phyloP scores from a whole-genome alignment of 2,888 invertebrate genomes.

The Pheosia gnoma region DNA sequence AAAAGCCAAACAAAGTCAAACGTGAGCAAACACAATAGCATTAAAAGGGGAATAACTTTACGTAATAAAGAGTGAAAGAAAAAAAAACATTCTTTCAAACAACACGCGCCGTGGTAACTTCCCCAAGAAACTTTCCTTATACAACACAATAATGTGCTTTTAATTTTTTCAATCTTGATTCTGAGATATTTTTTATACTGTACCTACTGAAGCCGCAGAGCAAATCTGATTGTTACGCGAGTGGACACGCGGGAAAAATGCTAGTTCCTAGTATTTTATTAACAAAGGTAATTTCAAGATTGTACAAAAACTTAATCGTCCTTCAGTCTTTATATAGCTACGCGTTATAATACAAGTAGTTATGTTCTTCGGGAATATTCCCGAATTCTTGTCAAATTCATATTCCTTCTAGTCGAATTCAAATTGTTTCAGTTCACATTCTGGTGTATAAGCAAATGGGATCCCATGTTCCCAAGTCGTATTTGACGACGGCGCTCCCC shows the following conservation, averaged over 20 bases:
- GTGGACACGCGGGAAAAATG: too few species aligned
- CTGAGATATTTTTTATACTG: too few species aligned
- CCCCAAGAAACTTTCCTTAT: not conserved
- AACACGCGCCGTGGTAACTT: slow-evolving; percentile 4
- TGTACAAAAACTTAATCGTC: too few species aligned
- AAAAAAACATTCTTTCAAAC: slow-evolving; percentile 6
- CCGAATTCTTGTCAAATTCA: not conserved
- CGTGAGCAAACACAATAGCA: not conserved
- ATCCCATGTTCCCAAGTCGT: slow-evolving; percentile 58
- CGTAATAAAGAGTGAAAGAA: slow-evolving; percentile 5
- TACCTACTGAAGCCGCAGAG: too few species aligned
- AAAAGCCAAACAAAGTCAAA: not conserved
- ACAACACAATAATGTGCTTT: slow-evolving; percentile 6
- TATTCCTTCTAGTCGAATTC: not conserved
- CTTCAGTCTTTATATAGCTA: too few species aligned
- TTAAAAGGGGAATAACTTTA: not conserved
- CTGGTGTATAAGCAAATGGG: slow-evolving; percentile 38
- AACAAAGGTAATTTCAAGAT: too few species aligned
- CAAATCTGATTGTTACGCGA: too few species aligned
- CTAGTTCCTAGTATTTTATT: too few species aligned
- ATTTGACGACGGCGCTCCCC: slow-evolving; percentile 51
- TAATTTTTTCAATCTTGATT: slow-evolving; percentile 5
- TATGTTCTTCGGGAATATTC: not conserved
- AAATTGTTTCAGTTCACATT: slow-evolving; percentile 30
- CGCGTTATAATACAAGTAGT: too few species aligned